Conservation (phyloP, 2,888 invertebrate genomes). For the Seira musarum region DNA sequence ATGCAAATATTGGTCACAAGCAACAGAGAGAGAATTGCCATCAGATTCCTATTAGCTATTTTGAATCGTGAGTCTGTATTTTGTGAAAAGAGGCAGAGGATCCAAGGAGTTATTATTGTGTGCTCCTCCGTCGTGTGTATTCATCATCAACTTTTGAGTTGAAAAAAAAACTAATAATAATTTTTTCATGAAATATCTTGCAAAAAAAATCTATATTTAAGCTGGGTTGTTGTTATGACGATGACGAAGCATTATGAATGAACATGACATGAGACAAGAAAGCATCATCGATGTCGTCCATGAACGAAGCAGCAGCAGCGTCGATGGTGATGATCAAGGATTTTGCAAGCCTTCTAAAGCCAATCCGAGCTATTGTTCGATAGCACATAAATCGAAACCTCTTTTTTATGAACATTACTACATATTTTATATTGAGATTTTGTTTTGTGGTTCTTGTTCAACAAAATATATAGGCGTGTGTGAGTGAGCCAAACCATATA, state of each 20-base stretch:
- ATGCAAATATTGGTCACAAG: background rate
- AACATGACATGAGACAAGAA: background rate
- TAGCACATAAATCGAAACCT: background rate
- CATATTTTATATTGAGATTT: background rate
- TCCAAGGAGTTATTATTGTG: background rate
- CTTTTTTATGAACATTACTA: background rate
- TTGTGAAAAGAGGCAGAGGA: background rate
- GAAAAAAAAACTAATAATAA: constrained; percentile 4
- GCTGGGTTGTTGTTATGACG: background rate
- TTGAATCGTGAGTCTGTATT: background rate
- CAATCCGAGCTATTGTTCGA: background rate
- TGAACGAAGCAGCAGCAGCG: constrained; percentile 39
- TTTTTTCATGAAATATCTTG: constrained; percentile 15
- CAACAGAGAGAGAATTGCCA: background rate
- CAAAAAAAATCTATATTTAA: constrained; percentile 16
- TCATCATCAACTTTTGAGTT: background rate
- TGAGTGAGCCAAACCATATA: constrained; percentile 26
- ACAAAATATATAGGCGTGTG: background rate
- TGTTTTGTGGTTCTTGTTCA: background rate
- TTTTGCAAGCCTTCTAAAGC: constrained; percentile 24
- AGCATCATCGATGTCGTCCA: constrained; percentile 26
- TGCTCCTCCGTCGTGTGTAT: background rate
- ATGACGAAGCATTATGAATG: constrained; percentile 8
- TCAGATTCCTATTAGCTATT: background rate
- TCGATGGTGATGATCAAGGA: constrained; percentile 51